Conservation (phyloP, 2,888 invertebrate species). For the Drosophila infuscata region DNA sequence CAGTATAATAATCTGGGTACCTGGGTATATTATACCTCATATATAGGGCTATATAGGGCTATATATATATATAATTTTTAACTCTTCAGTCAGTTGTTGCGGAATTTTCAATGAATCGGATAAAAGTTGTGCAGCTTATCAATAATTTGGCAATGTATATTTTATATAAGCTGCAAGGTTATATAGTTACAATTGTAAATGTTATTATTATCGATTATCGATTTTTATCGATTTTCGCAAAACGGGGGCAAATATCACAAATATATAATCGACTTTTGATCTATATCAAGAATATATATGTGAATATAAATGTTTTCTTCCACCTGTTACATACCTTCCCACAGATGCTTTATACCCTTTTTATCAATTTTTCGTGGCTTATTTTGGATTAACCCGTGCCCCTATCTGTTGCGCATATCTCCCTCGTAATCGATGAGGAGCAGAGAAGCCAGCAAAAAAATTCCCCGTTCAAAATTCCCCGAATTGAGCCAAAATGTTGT, state of each 20-base stretch:
- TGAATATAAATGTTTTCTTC: neutral
- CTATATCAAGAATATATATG: neutral
- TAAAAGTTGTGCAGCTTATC: accelerated
- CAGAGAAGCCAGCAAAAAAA: neutral
- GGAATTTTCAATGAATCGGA: too few relatives aligned
- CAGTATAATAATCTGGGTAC: neutral
- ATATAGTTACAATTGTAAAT: too few relatives aligned
- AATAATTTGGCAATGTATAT: too few relatives aligned
- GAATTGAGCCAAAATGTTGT: slow-evolving; percentile 17
- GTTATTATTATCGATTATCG: too few relatives aligned
- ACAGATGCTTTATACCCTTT: neutral
- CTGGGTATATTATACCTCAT: too few relatives aligned
- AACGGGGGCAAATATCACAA: too few relatives aligned
- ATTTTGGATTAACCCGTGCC: neutral
- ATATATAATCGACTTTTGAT: too few relatives aligned
- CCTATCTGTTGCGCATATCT: neutral
- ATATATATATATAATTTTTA: too few relatives aligned
- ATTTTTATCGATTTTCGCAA: too few relatives aligned
- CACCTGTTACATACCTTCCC: neutral
- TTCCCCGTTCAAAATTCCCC: slow-evolving; percentile 11
- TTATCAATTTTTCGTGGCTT: neutral
- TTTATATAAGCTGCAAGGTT: too few relatives aligned
- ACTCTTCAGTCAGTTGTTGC: neutral
- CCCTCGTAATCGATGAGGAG: neutral
- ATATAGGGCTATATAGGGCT: too few relatives aligned